Evolutionary conservation across 2,888 invertebrate species (phyloP).

Genomic region (Patella caerulea): DNA sequence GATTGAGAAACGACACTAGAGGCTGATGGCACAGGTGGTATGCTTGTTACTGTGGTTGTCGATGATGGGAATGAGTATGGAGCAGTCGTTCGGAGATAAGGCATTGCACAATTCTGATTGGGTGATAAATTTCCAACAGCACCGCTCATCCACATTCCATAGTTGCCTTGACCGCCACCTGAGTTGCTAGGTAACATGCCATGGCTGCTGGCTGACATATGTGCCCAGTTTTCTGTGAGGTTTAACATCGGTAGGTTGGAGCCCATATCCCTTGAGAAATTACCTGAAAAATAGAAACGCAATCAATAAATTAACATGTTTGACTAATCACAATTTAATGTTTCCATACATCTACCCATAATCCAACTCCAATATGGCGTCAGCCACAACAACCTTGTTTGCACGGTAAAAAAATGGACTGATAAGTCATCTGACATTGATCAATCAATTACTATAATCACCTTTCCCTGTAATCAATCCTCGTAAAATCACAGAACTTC

Average conservation of each 20-base stretch:
- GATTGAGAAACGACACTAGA: conserved; percentile 42
- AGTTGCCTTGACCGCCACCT: conserved; percentile 51
- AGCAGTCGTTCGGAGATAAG: conserved; percentile 53
- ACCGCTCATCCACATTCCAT: conserved; percentile 62
- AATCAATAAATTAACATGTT: background rate
- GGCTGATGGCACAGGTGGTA: conserved; percentile 41
- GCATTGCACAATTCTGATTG: conserved; percentile 66
- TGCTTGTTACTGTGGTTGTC: conserved; percentile 44
- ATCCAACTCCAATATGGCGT: background rate
- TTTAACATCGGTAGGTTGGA: conserved; percentile 60
- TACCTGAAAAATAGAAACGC: conserved; percentile 43
- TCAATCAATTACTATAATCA: no score
- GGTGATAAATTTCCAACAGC: conserved; percentile 60
- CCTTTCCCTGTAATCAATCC: no score
- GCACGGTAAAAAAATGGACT: no score
- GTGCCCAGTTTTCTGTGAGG: conserved; percentile 61
- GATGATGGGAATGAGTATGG: conserved; percentile 56
- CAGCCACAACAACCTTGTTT: background rate
- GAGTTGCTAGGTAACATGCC: conserved; percentile 52
- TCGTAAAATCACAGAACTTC: no score
- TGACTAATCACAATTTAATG: conserved; percentile 8
- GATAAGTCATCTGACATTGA: no score
- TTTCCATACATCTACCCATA: background rate
- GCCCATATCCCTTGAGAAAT: conserved; percentile 55
- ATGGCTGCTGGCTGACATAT: conserved; percentile 51